phyloP scores from a whole-genome alignment of 2,113 vertebrate species.

The Felis chaus region DNA sequence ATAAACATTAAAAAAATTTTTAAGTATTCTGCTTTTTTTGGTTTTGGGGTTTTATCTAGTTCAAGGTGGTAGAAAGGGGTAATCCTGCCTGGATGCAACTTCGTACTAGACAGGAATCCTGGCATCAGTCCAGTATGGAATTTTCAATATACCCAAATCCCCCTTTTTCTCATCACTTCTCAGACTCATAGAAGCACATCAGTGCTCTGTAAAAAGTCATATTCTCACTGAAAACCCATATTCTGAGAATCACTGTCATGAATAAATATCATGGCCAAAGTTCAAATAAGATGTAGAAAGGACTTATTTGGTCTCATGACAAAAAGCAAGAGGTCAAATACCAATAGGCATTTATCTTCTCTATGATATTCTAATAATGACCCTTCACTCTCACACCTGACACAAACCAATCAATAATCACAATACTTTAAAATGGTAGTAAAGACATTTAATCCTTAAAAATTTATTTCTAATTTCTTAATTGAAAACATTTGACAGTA shows the following conservation, averaged over 20 bases:
- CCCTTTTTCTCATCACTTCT: neutral
- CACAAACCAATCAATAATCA: neutral
- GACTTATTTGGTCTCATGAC: neutral
- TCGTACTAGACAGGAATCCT: neutral
- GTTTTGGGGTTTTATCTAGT: neutral
- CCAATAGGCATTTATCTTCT: neutral
- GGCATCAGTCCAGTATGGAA: neutral
- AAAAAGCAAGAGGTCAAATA: slow-evolving; percentile 41
- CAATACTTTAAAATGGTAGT: neutral
- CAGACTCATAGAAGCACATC: neutral
- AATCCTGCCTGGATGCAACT: neutral
- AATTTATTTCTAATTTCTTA: neutral
- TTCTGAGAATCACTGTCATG: neutral
- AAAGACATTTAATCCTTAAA: neutral
- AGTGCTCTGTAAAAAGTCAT: neutral
- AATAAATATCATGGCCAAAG: neutral
- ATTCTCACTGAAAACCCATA: neutral
- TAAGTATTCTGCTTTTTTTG: no score
- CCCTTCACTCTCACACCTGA: neutral
- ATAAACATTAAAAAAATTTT: no score
- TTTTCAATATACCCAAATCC: neutral
- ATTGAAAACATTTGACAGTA: neutral
- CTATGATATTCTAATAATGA: neutral
- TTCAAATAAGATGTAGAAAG: neutral
- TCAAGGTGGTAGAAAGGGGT: neutral